phyloP scores from a whole-genome alignment of 2,113 vertebrate genomes.

The Sialia sialis region DNA sequence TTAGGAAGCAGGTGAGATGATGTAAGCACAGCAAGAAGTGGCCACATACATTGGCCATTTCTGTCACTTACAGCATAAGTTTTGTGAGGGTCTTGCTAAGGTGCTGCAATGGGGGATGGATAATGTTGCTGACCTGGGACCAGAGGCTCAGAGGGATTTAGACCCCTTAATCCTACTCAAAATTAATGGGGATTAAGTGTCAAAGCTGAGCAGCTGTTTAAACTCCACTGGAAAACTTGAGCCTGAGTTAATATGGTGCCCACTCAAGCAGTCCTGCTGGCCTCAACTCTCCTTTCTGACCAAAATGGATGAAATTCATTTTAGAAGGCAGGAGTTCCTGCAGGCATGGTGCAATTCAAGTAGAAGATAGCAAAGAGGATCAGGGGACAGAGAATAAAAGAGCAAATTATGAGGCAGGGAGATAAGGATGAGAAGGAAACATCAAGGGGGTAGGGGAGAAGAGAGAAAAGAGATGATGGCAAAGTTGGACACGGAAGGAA shows the following conservation, averaged over 20 bases:
- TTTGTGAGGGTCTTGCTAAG: not conserved
- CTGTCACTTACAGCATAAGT: not conserved
- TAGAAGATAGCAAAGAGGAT: not conserved
- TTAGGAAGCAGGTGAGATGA: not conserved
- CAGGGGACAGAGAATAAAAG: not conserved
- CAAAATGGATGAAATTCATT: not conserved
- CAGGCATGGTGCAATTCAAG: not conserved
- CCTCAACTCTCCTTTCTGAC: not conserved
- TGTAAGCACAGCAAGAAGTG: not conserved
- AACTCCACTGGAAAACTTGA: constrained; percentile 16
- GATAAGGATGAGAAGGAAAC: not conserved
- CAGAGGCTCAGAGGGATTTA: not conserved
- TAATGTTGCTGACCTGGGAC: not conserved
- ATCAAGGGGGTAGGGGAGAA: not conserved
- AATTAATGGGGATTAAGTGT: not conserved
- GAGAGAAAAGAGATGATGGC: not conserved
- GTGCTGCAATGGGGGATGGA: not conserved
- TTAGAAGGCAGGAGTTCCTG: not conserved
- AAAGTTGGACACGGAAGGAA: not conserved
- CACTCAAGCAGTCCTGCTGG: not conserved
- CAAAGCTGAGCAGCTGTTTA: constrained; percentile 28
- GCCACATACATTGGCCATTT: not conserved
- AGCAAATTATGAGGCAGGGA: not conserved
- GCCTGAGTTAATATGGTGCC: not conserved
- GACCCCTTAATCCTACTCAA: not conserved